Base-by-base conservation (phyloP, 2,888 invertebrate genomes). In the Volucella bombylans region DNA sequence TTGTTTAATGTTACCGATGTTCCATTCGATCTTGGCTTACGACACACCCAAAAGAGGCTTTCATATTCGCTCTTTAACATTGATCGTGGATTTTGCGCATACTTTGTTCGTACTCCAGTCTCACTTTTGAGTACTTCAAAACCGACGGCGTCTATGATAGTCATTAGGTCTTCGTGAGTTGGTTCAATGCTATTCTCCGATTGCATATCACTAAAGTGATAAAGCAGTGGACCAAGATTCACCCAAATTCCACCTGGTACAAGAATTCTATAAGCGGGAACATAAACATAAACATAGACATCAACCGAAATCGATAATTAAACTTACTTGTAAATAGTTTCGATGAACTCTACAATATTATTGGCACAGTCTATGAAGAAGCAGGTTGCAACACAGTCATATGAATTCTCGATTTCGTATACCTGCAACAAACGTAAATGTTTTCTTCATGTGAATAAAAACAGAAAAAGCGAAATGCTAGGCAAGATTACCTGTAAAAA, bases 321-420 rank as follows among this genome's bases (percentile, higher is more conserved):
- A 52, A 76, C 80, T 82, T 74, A 91, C 88, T 94, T 94, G 91
- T 95, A 96, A 90, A 99, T 99, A 61, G 96, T 95, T 92, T 99
- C 98, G 43, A 99, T 95, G 89, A 99, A 99, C 89, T 96, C 96
- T 4, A 99, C 96, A 15, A 99, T 95, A 91, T 99, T 99, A 80
- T 97, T 96, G 0, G 99, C 99, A 89, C 99, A 99, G 92, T 99
- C 99, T 73, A 99, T 97, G 91, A 99, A 99, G 93, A 99, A 99
- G 88, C 99, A 98, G 0, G 99, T 98, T 0, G 97, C 97, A 0
- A 99, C 95, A 90, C 97, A 98, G 89, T 98, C 95, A 96, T 98
- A 91, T 1, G 87, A 80, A 73, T 89, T 80, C 0, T 89, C 87
- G 1, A 87, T 88, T 86, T 89, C 90, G 67, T 91, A 91, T 2